phyloP scores from a whole-genome alignment of 2,113 vertebrate genomes.

The Heterochromis multidens region DNA sequence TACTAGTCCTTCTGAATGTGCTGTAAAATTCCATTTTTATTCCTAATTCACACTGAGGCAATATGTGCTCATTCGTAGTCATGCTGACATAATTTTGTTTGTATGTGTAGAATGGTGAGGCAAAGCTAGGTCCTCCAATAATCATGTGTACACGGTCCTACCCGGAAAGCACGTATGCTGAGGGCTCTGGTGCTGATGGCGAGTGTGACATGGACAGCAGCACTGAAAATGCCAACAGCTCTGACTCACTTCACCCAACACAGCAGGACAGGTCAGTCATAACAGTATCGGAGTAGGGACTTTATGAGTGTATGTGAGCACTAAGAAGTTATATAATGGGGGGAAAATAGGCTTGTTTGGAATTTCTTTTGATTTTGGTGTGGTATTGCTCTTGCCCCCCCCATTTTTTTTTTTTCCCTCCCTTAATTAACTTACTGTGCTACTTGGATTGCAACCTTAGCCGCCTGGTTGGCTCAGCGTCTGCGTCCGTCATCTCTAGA shows the following conservation, averaged over 20 bases:
- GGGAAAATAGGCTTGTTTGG: background rate
- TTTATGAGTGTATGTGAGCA: no score
- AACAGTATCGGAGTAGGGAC: background rate
- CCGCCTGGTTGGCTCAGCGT: conserved; percentile 78
- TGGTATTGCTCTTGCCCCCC: background rate
- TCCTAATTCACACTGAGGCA: background rate
- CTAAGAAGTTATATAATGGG: no score
- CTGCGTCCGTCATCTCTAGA: conserved; percentile 79
- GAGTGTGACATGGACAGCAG: conserved; percentile 90
- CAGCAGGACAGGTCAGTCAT: conserved; percentile 56
- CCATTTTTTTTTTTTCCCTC: background rate
- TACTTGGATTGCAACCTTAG: conserved; percentile 28
- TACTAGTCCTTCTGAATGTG: background rate
- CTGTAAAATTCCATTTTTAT: background rate
- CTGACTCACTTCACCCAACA: conserved; percentile 66
- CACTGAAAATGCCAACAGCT: conserved; percentile 76
- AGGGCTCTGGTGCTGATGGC: conserved; percentile 66
- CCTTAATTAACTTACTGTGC: background rate
- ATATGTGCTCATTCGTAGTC: background rate
- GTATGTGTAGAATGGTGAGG: conserved; percentile 73
- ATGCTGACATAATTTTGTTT: background rate
- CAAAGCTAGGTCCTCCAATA: conserved; percentile 72
- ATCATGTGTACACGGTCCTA: conserved; percentile 77
- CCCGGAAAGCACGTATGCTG: conserved; percentile 74
- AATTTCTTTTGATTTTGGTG: background rate